Percentiles rank a stretch among this genome's conserved stretches.
Evolutionary conservation across 2,888 invertebrate genomes (phyloP).

Genomic region (Sphaeridia pumilis): DNA sequence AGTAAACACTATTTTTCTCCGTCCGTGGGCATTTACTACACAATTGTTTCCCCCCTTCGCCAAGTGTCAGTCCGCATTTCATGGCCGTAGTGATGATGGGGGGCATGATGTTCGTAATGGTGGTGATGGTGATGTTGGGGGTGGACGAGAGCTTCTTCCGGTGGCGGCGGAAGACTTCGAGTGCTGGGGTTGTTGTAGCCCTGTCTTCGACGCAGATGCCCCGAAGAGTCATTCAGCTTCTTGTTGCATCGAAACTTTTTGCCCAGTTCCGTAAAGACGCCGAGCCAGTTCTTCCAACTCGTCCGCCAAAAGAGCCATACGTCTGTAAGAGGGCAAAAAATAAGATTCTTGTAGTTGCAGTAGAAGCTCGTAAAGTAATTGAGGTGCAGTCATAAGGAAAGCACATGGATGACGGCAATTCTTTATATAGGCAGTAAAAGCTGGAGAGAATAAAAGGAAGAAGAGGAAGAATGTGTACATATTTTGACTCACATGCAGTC

Average conservation of each 20-base stretch:
- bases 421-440: too few relatives aligned
- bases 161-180: slow-evolving; percentile 2
- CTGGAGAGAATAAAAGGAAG: too few relatives aligned
- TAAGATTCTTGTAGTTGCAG: too few relatives aligned
- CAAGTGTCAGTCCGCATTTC: slow-evolving; percentile 32
- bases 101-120: slow-evolving; percentile 17
- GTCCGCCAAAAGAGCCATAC: slow-evolving; percentile 34
- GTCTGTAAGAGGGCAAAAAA: slow-evolving; percentile 26
- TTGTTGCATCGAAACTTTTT: neutral
- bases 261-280: neutral
- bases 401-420: too few relatives aligned
- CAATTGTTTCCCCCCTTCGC: slow-evolving; percentile 34
- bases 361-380: too few relatives aligned
- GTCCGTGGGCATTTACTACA: slow-evolving; percentile 10
- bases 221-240: neutral
- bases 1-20: too few relatives aligned
- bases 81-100: slow-evolving; percentile 11
- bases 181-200: neutral
- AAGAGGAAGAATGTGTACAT: too few relatives aligned
- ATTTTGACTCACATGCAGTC: slow-evolving; percentile 29
- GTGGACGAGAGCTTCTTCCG: neutral
- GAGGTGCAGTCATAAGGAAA: too few relatives aligned
- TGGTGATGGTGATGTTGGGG: neutral
- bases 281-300: slow-evolving; percentile 27
- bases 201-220: neutral